Evolutionary conservation across 2,113 vertebrate genomes (phyloP), one percentile per base, ranked within the genome.

Genomic region (Macrotus californicus): DNA sequence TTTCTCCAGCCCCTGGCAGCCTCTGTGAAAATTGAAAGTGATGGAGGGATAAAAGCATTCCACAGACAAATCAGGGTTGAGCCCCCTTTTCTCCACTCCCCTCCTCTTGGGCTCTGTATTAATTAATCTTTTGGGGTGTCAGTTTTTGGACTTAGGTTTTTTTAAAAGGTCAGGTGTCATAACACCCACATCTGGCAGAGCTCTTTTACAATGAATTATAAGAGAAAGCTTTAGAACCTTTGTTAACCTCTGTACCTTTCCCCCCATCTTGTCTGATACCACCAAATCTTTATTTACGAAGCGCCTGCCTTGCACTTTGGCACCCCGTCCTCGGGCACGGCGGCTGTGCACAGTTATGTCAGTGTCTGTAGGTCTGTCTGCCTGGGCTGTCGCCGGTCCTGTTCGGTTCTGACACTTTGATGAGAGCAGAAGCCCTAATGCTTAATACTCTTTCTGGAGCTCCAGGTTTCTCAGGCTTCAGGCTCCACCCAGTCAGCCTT

Each of bases 281-380:
- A 19, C 15, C 16, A 10, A 31, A 16, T 24, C 24, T n/a, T 64
- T 64, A 31, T 80, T 46, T 59, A 76, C 29, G n/a, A 59, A 84
- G 26, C 36, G 29, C 61, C 36, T 36, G 54, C 84, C 54, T 61
- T 48, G 52, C 29, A n/a, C 41, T 36, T 13, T 50, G n/a, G 2
- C 0, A 12, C 0, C 4, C 1, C 0, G 64, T 29, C 64, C n/a
- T 16, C 3, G 16, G 56, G 36, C 1, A 11, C 0, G 36, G 86
- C 7, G 36, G 5, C 59, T 6, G 5, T 7, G 0, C 11, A 2
- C 2, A 29, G 39, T 31, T 31, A 10, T 3, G 7, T 26, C 11
- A 24, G 36, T 0, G 34, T 50, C 46, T 59, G 7, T 9, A 2
- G 70, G 22, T 19, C 73, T 41, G 2, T 2, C 0, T 18, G 29